Evolutionary conservation across 2,797 vertebrate genomes (phyloP), one percentile per base, ranked within the genome.

Genomic region (Poecilia velifera): DNA sequence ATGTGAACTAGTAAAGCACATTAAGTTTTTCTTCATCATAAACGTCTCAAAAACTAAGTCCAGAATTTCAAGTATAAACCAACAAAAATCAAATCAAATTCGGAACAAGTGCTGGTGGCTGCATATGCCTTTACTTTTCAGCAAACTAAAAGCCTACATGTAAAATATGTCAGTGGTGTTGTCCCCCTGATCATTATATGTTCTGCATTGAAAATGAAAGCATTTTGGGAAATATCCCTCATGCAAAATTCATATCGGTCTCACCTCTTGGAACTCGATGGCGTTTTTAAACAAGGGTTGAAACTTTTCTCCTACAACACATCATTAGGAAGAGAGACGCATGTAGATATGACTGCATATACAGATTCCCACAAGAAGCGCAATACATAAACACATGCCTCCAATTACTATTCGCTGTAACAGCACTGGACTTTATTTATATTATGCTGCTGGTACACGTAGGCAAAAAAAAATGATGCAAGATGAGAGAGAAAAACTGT

Each of bases 371-470:
- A 25, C 72, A 51, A 81, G 77, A 86, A 74, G 55, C 43, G 72
- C 62, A 70, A 9, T 51, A 76, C 49, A 51, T 64, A 14, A 43
- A 36, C 41, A 73, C 39, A 80, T 76, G 76, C 79, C 73, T 86
- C 51, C 73, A 39, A 53, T 53, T 20, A 47, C 34, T 59, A 39
- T 55, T 78, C 64, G 66, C 76, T 81, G 41, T 81, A 74, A 81
- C 76, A 68, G 57, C 14, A 7, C 43, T 59, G 72, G 62, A 39
- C 76, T 78, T 77, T 78, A 53, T 80, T 68, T 31, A 73, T 34
- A 78, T 82, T 75, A 79, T 87, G 83, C 80, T 75, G 74, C 76
- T 80, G 83, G 79, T 82, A 82, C 88, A 83, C 47, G 79, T 47
- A 77, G 34, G 83, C 53, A 75, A 72, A 84, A 20, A 22, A 22